These are phyloP conservation scores for Rhagoletis zephyria DNA, from an alignment of 1,140 invertebrate genomes.

Conservation along the genomic window DNA sequence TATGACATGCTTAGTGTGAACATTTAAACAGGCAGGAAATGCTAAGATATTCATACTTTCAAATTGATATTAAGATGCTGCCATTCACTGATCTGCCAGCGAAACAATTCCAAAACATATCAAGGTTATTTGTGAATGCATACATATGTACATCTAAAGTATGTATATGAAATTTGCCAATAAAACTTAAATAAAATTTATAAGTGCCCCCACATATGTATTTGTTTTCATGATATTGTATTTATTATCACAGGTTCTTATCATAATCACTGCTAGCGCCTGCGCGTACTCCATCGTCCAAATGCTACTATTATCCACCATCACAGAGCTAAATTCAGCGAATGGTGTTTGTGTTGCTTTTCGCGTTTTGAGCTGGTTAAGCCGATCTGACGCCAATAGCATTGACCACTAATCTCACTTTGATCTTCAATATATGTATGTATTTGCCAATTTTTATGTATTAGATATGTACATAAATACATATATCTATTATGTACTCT, in stretches of 20 bases:
- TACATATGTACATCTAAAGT: too few species aligned
- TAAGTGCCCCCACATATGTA: too few species aligned
- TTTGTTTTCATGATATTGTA: too few species aligned
- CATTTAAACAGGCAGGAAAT: neutral
- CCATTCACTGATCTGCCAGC: neutral
- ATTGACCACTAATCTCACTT: conserved; percentile 25
- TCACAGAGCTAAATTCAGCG: conserved; percentile 1
- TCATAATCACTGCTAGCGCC: neutral
- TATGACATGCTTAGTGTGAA: too few species aligned
- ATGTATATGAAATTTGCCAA: neutral
- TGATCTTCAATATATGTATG: neutral
- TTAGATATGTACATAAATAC: too few species aligned
- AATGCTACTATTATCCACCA: conserved; percentile 19
- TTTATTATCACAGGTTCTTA: conserved; percentile 4
- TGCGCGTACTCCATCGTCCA: neutral
- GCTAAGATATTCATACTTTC: neutral
- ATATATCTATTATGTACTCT: too few species aligned
- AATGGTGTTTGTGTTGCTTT: neutral
- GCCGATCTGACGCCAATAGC: conserved; percentile 9
- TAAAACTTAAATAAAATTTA: neutral
- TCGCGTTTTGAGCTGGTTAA: neutral
- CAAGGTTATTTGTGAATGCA: neutral
- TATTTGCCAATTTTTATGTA: too few species aligned
- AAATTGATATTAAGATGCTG: neutral
- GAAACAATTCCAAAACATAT: neutral